Evolutionary conservation across 2,113 vertebrate species (phyloP).

Genomic region (Chloropsis hardwickii): DNA sequence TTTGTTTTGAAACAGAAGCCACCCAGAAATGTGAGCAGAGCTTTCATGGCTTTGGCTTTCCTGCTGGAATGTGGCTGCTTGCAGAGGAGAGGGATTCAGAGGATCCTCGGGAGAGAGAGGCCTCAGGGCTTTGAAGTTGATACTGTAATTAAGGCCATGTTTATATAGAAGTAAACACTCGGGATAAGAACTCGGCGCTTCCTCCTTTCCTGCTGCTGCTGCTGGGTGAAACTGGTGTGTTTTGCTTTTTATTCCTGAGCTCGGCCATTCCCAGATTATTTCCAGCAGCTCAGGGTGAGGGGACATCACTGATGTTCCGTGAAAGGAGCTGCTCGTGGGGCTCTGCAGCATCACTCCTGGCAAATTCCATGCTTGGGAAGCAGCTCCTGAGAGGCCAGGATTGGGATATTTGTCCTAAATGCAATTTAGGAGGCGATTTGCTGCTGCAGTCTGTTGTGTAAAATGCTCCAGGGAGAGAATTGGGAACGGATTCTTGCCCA

Average conservation of each 20-base stretch:
- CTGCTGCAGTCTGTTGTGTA: background rate
- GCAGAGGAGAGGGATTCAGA: background rate
- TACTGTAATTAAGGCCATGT: slow-evolving; percentile 18
- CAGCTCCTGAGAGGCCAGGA: background rate
- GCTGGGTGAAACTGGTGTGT: background rate
- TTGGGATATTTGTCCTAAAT: background rate
- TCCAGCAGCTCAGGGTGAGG: background rate
- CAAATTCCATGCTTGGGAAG: background rate
- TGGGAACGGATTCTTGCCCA: background rate
- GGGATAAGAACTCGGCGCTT: background rate
- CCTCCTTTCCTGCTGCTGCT: background rate
- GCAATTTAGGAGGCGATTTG: background rate
- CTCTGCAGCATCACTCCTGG: background rate
- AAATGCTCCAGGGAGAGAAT: rapidly evolving
- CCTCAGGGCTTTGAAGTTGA: background rate
- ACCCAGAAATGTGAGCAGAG: background rate
- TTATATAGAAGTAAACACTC: slow-evolving; percentile 11
- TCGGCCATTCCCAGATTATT: background rate
- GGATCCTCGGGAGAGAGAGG: background rate
- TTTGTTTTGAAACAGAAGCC: background rate
- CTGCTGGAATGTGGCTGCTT: background rate
- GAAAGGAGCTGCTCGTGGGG: background rate
- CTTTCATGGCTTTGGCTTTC: background rate
- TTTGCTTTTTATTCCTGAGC: background rate
- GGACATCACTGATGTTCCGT: rapidly evolving